Conservation (phyloP, 2,888 invertebrate species). For the Drosophila nr. perissopoda region DNA sequence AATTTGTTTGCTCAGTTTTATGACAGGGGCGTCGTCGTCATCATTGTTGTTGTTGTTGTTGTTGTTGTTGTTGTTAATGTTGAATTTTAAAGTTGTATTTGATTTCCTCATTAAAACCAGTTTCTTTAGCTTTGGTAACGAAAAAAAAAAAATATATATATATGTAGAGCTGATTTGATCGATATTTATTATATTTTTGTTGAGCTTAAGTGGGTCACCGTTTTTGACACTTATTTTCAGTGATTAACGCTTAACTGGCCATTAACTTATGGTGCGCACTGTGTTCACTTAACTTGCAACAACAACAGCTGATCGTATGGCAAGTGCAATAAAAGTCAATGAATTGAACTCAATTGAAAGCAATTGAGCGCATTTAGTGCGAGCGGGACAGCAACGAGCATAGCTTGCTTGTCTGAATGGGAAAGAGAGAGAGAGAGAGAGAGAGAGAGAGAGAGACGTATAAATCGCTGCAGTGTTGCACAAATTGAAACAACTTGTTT, state of each 20-base stretch:
- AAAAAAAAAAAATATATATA: not conserved
- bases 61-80: slow-evolving; percentile 9
- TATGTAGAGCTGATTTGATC: slow-evolving; percentile 20
- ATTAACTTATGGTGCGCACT: slow-evolving; percentile 40
- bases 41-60: not conserved
- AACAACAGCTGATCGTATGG: slow-evolving; percentile 54
- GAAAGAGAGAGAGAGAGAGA: not conserved
- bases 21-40: slow-evolving; percentile 43
- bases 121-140: slow-evolving; percentile 12
- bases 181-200: slow-evolving; percentile 13
- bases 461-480: slow-evolving; percentile 43
- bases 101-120: slow-evolving; percentile 67
- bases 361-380: slow-evolving; percentile 62
- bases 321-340: slow-evolving; percentile 77
- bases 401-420: too few species aligned
- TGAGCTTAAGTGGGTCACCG: slow-evolving; percentile 50
- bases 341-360: slow-evolving; percentile 81
- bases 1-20: slow-evolving; percentile 64
- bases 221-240: slow-evolving; percentile 28
- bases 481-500: slow-evolving; percentile 2
- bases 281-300: slow-evolving; percentile 23
- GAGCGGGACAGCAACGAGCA: not conserved
- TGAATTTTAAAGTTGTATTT: slow-evolving; percentile 56
- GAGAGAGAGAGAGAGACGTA: not conserved
- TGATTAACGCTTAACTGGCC: slow-evolving; percentile 35